Percentiles rank a stretch among this genome's conserved stretches.
These are phyloP conservation scores for Cantharis rufa DNA, from an alignment of 2,888 invertebrate species.

Conservation along the genomic window DNA sequence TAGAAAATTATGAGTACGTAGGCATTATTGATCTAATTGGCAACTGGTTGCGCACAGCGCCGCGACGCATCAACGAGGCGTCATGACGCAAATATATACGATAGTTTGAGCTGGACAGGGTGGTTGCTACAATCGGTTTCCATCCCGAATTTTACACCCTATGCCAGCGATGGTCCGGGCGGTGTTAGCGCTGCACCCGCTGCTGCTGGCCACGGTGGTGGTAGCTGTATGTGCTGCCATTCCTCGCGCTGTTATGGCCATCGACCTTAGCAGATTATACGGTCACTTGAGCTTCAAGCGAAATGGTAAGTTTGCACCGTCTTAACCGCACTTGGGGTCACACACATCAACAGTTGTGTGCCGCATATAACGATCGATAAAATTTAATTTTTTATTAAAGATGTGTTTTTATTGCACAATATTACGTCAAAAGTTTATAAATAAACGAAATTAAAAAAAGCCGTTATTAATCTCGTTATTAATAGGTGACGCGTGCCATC, in stretches of 20 bases:
- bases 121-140: constrained; percentile 47
- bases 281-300: constrained; percentile 75
- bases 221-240: constrained; percentile 68
- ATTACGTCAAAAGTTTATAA: background rate
- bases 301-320: constrained; percentile 62
- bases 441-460: background rate
- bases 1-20: constrained; percentile 1
- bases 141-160: constrained; percentile 45
- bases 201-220: constrained; percentile 57
- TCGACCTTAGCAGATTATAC: constrained; percentile 81
- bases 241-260: constrained; percentile 69
- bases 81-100: constrained; percentile 43
- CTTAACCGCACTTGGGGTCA: background rate
- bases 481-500: constrained; percentile 79
- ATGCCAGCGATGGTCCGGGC: constrained; percentile 54
- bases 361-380: constrained; percentile 16
- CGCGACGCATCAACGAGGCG: constrained; percentile 38
- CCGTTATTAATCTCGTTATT: constrained; percentile 19
- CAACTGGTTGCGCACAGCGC: constrained; percentile 46
- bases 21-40: constrained; percentile 42
- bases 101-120: constrained; percentile 41
- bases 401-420: background rate
- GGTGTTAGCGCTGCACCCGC: constrained; percentile 51
- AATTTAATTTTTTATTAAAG: background rate
- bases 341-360: constrained; percentile 10